Conservation (phyloP, 2,113 vertebrate species). For the Larimichthys polyactis region DNA sequence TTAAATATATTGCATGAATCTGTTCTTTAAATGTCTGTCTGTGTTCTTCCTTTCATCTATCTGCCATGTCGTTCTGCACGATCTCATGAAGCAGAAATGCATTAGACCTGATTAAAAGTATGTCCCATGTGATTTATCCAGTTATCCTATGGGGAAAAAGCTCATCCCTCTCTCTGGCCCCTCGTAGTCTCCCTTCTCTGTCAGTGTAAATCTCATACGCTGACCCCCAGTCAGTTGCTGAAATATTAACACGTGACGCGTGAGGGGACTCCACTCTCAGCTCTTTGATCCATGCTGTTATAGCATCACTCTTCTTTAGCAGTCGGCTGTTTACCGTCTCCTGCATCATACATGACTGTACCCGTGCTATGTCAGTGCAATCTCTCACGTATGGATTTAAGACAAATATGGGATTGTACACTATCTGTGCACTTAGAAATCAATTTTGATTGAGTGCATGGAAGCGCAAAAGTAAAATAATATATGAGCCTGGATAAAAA, state of each 20-base stretch:
- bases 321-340: slow-evolving; percentile 7
- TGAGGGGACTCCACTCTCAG: slow-evolving; percentile 32
- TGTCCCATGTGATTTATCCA: background rate
- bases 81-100: background rate
- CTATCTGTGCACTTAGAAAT: slow-evolving; percentile 27
- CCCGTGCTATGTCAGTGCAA: background rate
- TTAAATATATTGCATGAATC: background rate
- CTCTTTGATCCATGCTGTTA: slow-evolving; percentile 46
- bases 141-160: slow-evolving; percentile 1
- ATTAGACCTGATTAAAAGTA: background rate
- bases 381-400: slow-evolving; percentile 35
- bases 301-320: slow-evolving; percentile 1
- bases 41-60: background rate
- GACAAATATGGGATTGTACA: slow-evolving; percentile 5
- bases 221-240: slow-evolving; percentile 26
- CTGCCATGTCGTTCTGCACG: background rate
- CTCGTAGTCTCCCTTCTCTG: background rate
- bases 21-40: background rate
- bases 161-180: background rate
- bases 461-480: background rate
- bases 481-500: background rate
- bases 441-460: slow-evolving; percentile 29
- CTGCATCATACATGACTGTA: slow-evolving; percentile 13
- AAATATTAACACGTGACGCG: slow-evolving; percentile 61
- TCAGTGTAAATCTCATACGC: slow-evolving; percentile 31